These are phyloP conservation scores for Morpho deidamia DNA, from an alignment of 2,888 invertebrate species.

Conservation along the genomic window DNA sequence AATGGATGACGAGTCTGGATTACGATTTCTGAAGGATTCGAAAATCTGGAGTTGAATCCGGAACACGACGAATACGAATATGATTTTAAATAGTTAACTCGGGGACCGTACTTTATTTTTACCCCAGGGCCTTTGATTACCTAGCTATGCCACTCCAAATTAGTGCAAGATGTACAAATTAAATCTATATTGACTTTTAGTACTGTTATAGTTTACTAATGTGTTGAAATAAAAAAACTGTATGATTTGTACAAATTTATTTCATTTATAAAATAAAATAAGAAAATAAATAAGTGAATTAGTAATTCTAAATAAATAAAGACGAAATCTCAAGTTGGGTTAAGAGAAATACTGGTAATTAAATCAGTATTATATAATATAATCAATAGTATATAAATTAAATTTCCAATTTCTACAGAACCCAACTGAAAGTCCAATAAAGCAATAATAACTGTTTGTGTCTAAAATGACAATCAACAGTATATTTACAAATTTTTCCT, in stretches of 20 bases:
- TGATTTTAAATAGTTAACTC: no score
- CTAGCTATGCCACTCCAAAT: no score
- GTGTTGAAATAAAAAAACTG: conserved; percentile 42
- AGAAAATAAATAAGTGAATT: conserved; percentile 63
- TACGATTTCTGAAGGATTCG: no score
- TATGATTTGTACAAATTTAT: conserved; percentile 72
- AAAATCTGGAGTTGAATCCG: no score
- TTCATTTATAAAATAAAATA: conserved; percentile 59
- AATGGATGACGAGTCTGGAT: no score
- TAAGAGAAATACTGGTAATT: conserved; percentile 52
- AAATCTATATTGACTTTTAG: conserved; percentile 11
- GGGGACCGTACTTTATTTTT: no score
- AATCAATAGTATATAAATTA: conserved; percentile 9
- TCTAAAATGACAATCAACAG: conserved; percentile 37
- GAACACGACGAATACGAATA: no score
- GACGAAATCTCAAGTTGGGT: conserved; percentile 77
- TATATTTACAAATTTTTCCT: conserved; percentile 55
- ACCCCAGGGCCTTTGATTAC: no score
- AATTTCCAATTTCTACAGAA: conserved; percentile 55
- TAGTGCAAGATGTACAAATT: background rate
- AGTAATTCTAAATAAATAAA: conserved; percentile 64
- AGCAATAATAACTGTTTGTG: conserved; percentile 40
- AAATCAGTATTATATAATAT: conserved; percentile 3
- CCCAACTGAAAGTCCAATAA: conserved; percentile 76
- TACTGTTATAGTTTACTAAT: conserved; percentile 26